Percentiles rank a stretch among this genome's conserved stretches.
These are phyloP conservation scores for Xenopus tropicalis DNA, from an alignment of 2,113 vertebrate species.

Conservation along the genomic window UCB_Xtro_10.0 CM004450.2:89929501-89930000, in stretches of 20 bases:
- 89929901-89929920: too few species aligned
- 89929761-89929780: background rate
- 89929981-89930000: too few species aligned
- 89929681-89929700: constrained; percentile 28
- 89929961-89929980: too few species aligned
- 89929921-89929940: too few species aligned
- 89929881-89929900: too few species aligned
- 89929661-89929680: constrained; percentile 9
- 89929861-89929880: constrained; percentile 18
- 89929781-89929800: background rate
- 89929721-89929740: constrained; percentile 5
- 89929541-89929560: constrained; percentile 55
- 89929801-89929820: background rate
- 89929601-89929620: background rate
- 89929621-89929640: constrained; percentile 3
- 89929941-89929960: too few species aligned
- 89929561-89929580: constrained; percentile 36
- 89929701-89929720: constrained; percentile 1
- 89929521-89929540: constrained; percentile 55
- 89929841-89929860: constrained; percentile 23
- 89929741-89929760: background rate
- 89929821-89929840: background rate
- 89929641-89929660: constrained; percentile 14
- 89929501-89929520: constrained; percentile 52
- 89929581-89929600: constrained; percentile 34